Conservation (phyloP, 1,140 invertebrate genomes). For the Drosophila obscura region DNA sequence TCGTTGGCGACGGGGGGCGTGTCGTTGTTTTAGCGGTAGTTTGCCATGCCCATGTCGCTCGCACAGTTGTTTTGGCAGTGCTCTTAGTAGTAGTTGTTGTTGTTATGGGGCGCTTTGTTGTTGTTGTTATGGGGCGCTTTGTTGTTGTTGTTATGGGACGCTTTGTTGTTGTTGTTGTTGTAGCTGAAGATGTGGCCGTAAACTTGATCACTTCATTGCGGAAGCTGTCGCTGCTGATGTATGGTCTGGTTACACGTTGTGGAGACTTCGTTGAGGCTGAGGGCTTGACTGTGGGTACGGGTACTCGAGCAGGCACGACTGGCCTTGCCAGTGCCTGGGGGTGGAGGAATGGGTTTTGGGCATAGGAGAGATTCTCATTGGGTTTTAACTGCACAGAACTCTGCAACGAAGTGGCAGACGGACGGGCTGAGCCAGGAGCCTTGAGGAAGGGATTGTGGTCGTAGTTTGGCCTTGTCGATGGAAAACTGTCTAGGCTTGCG, state of each 20-base stretch:
- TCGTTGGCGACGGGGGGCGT: constrained; percentile 16
- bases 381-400: constrained; percentile 5
- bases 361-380: constrained; percentile 21
- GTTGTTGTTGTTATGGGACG: constrained; percentile 15
- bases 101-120: constrained; percentile 6
- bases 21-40: constrained; percentile 33
- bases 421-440: constrained; percentile 12
- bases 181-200: constrained; percentile 54
- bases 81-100: constrained; percentile 14
- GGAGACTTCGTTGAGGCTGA: constrained; percentile 15
- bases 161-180: constrained; percentile 28
- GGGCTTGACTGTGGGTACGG: constrained; percentile 12
- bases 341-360: constrained; percentile 52
- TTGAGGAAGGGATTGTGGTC: constrained; percentile 60
- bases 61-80: constrained; percentile 26
- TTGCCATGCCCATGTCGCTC: constrained; percentile 42
- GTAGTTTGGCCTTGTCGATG: constrained; percentile 29
- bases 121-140: constrained; percentile 5
- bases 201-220: constrained; percentile 68
- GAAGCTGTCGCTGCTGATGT: constrained; percentile 66
- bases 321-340: constrained; percentile 26
- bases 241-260: constrained; percentile 32
- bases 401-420: constrained; percentile 7
- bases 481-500: neutral
- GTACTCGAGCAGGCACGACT: constrained; percentile 27